These are phyloP conservation scores for Cancer borealis DNA, from an alignment of 2,888 invertebrate species.

Conservation along the genomic window DNA sequence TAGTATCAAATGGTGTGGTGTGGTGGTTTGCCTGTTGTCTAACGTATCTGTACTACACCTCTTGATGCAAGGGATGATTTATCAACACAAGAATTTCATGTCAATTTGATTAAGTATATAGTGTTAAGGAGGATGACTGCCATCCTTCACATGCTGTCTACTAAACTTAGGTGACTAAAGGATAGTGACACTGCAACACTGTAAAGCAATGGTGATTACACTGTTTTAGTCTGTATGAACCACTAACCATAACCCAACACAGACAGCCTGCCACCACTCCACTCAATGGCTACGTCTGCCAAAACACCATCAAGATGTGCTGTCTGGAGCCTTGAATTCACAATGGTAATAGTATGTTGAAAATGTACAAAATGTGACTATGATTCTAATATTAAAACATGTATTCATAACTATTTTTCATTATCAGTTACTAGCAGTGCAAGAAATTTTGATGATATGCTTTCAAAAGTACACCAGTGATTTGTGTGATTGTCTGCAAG, in stretches of 20 bases:
- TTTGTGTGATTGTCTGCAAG: neutral
- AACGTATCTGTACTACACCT: too few relatives aligned
- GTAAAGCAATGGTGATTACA: conserved; percentile 33
- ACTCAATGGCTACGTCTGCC: too few relatives aligned
- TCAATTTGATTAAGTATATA: neutral
- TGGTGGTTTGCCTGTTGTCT: too few relatives aligned
- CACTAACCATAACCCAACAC: neutral
- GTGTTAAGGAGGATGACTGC: neutral
- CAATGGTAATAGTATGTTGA: neutral
- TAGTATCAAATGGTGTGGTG: too few relatives aligned
- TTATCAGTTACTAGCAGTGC: neutral
- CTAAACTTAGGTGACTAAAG: neutral
- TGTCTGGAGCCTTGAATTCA: neutral
- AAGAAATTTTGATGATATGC: neutral
- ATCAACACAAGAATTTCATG: neutral
- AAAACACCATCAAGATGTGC: neutral
- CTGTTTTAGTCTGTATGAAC: neutral
- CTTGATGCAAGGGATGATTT: too few relatives aligned
- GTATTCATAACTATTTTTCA: neutral
- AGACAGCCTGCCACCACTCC: neutral
- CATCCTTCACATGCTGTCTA: conserved; percentile 2
- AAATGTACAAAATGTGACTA: neutral
- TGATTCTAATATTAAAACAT: neutral
- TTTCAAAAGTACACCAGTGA: neutral
- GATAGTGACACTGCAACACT: neutral